These are phyloP conservation scores for Rousettus leschenaultii DNA, from an alignment of 2,113 vertebrate species.

Conservation along the genomic window DNA sequence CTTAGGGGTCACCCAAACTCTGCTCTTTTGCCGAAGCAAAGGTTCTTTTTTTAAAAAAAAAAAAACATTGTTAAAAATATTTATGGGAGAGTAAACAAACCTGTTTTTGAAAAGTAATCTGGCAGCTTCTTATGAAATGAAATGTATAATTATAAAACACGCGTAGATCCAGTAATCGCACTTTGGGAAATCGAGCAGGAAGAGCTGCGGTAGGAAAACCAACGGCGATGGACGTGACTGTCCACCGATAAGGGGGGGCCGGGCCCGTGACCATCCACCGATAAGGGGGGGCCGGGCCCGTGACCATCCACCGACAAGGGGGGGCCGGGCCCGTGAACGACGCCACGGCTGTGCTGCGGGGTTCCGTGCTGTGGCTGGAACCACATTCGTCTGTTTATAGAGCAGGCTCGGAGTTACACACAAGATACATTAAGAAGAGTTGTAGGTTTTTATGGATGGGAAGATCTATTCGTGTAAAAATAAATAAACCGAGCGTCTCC, in stretches of 20 bases:
- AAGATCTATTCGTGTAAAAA: not conserved
- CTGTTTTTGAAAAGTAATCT: not conserved
- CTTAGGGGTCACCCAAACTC: not conserved
- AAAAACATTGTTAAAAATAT: not conserved
- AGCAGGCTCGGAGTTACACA: not conserved
- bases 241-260: not conserved
- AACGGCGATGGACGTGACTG: accelerated
- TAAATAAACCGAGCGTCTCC: not conserved
- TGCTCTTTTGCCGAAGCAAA: not conserved
- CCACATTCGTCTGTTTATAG: too few relatives aligned
- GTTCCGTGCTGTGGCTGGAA: not conserved
- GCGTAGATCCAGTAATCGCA: not conserved
- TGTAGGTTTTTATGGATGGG: too few relatives aligned
- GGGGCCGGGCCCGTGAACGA: accelerated
- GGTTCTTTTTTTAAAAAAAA: not conserved
- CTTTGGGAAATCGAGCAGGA: not conserved
- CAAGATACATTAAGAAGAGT: not conserved
- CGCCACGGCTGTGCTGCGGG: accelerated
- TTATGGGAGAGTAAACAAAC: not conserved
- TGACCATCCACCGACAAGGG: too few relatives aligned
- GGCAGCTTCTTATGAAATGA: too few relatives aligned
- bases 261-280: too few relatives aligned
- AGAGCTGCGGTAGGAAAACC: not conserved
- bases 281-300: not conserved
- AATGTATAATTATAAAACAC: not conserved